Evolutionary conservation across 1,140 invertebrate genomes (phyloP).

Genomic region (Hycleus cichorii): DNA sequence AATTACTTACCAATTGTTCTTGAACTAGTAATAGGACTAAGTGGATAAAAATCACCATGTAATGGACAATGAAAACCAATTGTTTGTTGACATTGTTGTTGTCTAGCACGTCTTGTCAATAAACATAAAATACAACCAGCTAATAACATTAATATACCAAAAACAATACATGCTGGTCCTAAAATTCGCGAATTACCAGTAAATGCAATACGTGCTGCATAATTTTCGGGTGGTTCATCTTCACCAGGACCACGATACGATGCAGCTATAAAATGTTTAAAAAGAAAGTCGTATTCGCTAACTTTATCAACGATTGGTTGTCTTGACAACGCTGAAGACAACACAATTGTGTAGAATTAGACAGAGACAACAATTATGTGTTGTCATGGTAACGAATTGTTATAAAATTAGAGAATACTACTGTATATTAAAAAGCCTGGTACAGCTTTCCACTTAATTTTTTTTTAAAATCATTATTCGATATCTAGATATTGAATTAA

Average conservation of each 20-base stretch:
- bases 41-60: slow-evolving; percentile 68
- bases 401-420: too few species aligned
- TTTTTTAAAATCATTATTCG: too few species aligned
- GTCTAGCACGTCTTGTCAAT: slow-evolving; percentile 56
- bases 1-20: slow-evolving; percentile 35
- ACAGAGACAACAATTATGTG: too few species aligned
- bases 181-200: slow-evolving; percentile 64
- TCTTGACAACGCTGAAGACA: too few species aligned
- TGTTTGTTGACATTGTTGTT: slow-evolving; percentile 52
- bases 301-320: too few species aligned
- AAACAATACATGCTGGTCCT: slow-evolving; percentile 63
- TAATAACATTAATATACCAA: slow-evolving; percentile 60
- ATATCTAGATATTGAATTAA: too few species aligned
- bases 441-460: too few species aligned
- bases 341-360: too few species aligned
- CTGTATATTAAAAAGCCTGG: too few species aligned
- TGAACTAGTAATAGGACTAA: slow-evolving; percentile 52
- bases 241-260: slow-evolving; percentile 63
- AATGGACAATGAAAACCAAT: slow-evolving; percentile 69
- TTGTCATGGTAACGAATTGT: too few species aligned
- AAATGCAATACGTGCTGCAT: slow-evolving; percentile 60
- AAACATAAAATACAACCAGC: slow-evolving; percentile 54
- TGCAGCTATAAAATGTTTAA: slow-evolving; percentile 49
- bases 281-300: slow-evolving; percentile 5
- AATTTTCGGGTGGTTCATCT: slow-evolving; percentile 61